These are phyloP conservation scores for Brachionus sp. DNA, from an alignment of 1,140 invertebrate species.

Conservation along the genomic window DNA sequence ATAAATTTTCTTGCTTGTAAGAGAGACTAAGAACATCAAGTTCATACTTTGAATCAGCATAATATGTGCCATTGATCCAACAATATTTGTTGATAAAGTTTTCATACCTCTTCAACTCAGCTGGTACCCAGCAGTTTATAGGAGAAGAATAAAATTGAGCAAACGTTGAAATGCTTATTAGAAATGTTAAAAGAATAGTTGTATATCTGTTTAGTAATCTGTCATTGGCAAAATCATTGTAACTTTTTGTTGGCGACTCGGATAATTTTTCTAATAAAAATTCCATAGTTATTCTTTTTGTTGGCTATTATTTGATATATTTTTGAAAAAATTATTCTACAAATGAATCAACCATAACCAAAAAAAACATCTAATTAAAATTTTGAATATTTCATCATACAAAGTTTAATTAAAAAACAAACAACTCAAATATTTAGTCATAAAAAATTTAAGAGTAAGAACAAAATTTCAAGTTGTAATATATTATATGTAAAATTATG, in stretches of 20 bases:
- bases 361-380: not conserved
- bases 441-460: too few relatives aligned
- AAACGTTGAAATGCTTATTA: not conserved
- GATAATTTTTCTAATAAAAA: not conserved
- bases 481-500: too few relatives aligned
- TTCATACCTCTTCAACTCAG: constrained; percentile 47
- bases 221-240: constrained; percentile 22
- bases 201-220: not conserved
- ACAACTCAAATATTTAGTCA: too few relatives aligned
- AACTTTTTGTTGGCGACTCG: not conserved
- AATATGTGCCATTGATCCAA: constrained; percentile 47
- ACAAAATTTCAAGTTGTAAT: too few relatives aligned
- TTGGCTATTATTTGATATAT: not conserved
- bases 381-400: not conserved
- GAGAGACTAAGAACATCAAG: not conserved
- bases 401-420: too few relatives aligned
- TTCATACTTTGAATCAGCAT: constrained; percentile 22
- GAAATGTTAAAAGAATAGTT: not conserved
- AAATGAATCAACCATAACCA: not conserved
- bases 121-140: constrained; percentile 49
- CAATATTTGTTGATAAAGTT: constrained; percentile 48
- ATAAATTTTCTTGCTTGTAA: not conserved
- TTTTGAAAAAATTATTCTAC: not conserved
- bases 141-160: constrained; percentile 32
- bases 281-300: not conserved